Evolutionary conservation across 2,888 invertebrate genomes (phyloP).

Genomic region (Andrena chrysosceles): DNA sequence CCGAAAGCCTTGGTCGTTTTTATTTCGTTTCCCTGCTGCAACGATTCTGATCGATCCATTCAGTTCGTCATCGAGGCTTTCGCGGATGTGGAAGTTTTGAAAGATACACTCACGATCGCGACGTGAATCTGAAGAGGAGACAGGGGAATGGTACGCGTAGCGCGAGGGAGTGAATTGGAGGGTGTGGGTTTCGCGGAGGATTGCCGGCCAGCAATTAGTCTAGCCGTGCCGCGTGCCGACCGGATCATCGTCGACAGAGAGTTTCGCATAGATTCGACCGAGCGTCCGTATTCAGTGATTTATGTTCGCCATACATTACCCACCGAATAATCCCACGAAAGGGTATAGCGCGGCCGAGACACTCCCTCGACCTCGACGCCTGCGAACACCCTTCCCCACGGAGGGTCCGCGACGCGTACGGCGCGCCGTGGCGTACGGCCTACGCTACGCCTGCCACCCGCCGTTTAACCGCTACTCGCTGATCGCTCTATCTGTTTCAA

Average conservation of each 20-base stretch:
- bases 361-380: slow-evolving; percentile 67
- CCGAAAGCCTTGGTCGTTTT: neutral
- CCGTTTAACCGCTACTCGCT: slow-evolving; percentile 69
- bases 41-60: no score
- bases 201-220: slow-evolving; percentile 72
- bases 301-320: slow-evolving; percentile 82
- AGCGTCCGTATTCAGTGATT: slow-evolving; percentile 78
- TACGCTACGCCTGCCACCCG: slow-evolving; percentile 40
- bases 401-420: slow-evolving; percentile 32
- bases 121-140: neutral
- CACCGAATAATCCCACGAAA: slow-evolving; percentile 84
- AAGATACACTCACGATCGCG: no score
- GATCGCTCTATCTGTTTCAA: slow-evolving; percentile 84
- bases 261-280: slow-evolving; percentile 77
- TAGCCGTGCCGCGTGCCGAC: slow-evolving; percentile 63
- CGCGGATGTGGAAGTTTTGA: no score
- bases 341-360: slow-evolving; percentile 72
- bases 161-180: slow-evolving; percentile 12
- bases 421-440: no score
- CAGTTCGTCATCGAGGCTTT: no score
- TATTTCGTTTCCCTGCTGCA: no score
- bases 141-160: neutral
- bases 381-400: slow-evolving; percentile 50
- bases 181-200: slow-evolving; percentile 1
- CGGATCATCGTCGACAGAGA: slow-evolving; percentile 77